phyloP scores from a whole-genome alignment of 2,888 invertebrate genomes.

The Mythimna albipuncta region DNA sequence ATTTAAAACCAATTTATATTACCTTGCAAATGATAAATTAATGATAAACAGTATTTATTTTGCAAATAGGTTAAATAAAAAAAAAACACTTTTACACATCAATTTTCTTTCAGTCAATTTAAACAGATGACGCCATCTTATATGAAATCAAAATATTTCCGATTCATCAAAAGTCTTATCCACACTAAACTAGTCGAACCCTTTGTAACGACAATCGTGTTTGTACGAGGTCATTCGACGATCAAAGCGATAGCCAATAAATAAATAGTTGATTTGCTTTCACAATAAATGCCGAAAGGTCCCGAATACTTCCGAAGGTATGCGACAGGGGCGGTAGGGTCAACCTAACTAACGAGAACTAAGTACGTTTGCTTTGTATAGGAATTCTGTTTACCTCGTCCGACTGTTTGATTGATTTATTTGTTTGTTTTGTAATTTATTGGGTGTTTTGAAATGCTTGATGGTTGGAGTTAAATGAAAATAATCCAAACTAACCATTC shows the following conservation, averaged over 20 bases:
- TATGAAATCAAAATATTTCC: no score
- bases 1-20: not conserved
- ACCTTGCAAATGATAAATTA: no score
- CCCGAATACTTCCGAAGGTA: conserved; percentile 83
- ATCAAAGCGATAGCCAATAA: conserved; percentile 88
- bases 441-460: conserved; percentile 15
- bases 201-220: conserved; percentile 83
- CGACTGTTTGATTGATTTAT: conserved; percentile 67
- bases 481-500: no score
- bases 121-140: no score
- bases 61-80: no score
- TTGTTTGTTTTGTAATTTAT: conserved; percentile 59
- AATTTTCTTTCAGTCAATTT: no score
- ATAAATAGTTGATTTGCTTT: conserved; percentile 89
- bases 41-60: no score
- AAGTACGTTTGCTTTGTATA: conserved; percentile 79
- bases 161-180: conserved; percentile 62
- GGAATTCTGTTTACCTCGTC: conserved; percentile 70
- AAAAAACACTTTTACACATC: no score
- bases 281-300: conserved; percentile 85
- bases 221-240: conserved; percentile 82
- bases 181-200: conserved; percentile 69
- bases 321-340: conserved; percentile 75
- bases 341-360: conserved; percentile 82
- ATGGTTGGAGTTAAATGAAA: not conserved